Evolutionary conservation across 2,113 vertebrate species (phyloP), one percentile per base, ranked within the genome.

Genomic region (Phaethornis superciliosus): DNA sequence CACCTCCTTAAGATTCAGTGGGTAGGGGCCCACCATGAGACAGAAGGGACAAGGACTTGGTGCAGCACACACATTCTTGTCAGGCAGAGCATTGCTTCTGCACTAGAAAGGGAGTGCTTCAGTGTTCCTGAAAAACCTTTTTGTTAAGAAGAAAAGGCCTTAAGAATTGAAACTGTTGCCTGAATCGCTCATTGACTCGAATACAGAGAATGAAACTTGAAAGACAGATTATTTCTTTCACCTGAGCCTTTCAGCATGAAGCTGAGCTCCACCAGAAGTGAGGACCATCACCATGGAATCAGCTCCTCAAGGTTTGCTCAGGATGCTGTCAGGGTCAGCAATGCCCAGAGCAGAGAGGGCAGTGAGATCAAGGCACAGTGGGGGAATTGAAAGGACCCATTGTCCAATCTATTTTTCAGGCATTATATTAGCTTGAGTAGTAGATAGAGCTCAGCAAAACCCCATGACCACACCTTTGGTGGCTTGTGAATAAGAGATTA

Each of bases 401-500:
- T 79, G 85, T 46, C 63, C 79, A 37, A 33, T 35, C 32, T 77
- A 7, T 65, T 91, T 79, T 90, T 63, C 77, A 85, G 40, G 28
- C 24, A 24, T n/a, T 54, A 2, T 26, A 10, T 56, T 56, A 67
- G 1, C 70, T 69, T 65, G 75, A n/a, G 67, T 64, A 69, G 35
- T 2, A 85, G 75, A n/a, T 26, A 42, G 19, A 63, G 64, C 76
- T 92, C 80, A 71, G 49, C 60, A 81, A 64, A 86, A 74, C 76
- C 76, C 68, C 0, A 3, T 56, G 92, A 30, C 83, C 80, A 59
- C 64, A 75, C 68, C 52, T 96, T 70, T 55, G 71, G 75, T 54
- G 59, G 63, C 51, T 2, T 69, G 92, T 71, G 92, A 93, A 81
- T 88, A 90, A 86, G 72, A 67, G 60, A 93, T 96, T 85, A 93